Percentiles rank a stretch among this genome's conserved stretches.
These are phyloP conservation scores for Peucedramus taeniatus DNA, from an alignment of 2,113 vertebrate genomes.

Conservation along the genomic window DNA sequence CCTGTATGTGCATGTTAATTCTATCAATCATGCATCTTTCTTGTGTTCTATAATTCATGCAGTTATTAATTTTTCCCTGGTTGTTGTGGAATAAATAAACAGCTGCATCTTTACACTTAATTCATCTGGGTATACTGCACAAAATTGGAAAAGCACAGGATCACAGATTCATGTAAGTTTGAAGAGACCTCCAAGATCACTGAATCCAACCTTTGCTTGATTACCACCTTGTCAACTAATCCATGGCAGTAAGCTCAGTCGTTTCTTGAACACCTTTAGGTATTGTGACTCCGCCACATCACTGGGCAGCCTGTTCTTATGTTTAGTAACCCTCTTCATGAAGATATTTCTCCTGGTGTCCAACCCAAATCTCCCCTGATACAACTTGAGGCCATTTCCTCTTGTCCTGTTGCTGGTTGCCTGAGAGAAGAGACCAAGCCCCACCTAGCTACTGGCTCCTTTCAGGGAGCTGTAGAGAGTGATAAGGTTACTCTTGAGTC, in stretches of 20 bases:
- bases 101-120: neutral
- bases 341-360: neutral
- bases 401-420: neutral
- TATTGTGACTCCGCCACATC: neutral
- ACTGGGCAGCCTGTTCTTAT: neutral
- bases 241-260: neutral
- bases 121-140: neutral
- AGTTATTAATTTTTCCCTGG: neutral
- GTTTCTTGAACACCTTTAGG: neutral
- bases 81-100: neutral
- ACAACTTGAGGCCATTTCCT: neutral
- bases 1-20: neutral
- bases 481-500: neutral
- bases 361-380: neutral
- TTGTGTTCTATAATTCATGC: neutral
- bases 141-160: neutral
- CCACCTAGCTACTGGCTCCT: neutral
- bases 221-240: neutral
- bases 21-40: neutral
- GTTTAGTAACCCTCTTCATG: neutral
- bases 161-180: neutral
- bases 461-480: neutral
- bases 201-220: neutral
- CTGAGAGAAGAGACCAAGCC: neutral
- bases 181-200: neutral